Evolutionary conservation across 2,888 invertebrate species (phyloP), one percentile per base, ranked within the genome.

Genomic region (Zaprionus lineosus): DNA sequence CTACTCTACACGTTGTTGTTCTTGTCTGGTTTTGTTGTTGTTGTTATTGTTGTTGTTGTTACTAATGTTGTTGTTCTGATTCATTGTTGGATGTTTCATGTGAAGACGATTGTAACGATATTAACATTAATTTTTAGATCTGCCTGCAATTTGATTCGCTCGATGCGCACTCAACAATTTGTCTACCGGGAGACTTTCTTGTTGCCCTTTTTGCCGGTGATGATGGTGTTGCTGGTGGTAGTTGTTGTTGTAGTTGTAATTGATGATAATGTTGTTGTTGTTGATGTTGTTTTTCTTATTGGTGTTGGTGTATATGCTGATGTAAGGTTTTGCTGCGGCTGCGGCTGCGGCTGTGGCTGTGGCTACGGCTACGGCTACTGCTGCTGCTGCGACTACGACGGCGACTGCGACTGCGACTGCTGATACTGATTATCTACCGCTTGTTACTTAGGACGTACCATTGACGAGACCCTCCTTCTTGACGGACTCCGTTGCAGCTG

Each of bases 391-490:
- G 43, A 18, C 52, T 3, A 4, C n/a, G 24, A 43, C 19, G 28
- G 51, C 26, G 47, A 34, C 24, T 57, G 41, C 18, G 44, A 36
- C 14, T 56, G 6, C 37, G 36, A n/a, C n/a, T 48, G 52, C 40
- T 57, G 48, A 34, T 56, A 36, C 44, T 60, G 57, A 47, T 53
- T 58, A 12, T 53, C 16, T 43, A 40, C 29, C 37, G 36, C 28
- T 50, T 34, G 24, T 5, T 51, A 15, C 26, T 88, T 89, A 89
- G 86, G 90, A 90, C 73, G 89, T 89, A 73, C 90, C 90, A 79
- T 90, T 90, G 56, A 90, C 89, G 72, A 90, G 79, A 51, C 88
- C 77, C 67, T 90, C 89, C 70, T 89, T 89, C 77, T 90, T 89
- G 37, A 84, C 75, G 66, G 76, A 81, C 70, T 88, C 87, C 69